A percentile compares a stretch with the other conserved stretches of the same genome.
Conservation (phyloP, 2,113 vertebrate genomes). For the Trinectes maculatus region DNA sequence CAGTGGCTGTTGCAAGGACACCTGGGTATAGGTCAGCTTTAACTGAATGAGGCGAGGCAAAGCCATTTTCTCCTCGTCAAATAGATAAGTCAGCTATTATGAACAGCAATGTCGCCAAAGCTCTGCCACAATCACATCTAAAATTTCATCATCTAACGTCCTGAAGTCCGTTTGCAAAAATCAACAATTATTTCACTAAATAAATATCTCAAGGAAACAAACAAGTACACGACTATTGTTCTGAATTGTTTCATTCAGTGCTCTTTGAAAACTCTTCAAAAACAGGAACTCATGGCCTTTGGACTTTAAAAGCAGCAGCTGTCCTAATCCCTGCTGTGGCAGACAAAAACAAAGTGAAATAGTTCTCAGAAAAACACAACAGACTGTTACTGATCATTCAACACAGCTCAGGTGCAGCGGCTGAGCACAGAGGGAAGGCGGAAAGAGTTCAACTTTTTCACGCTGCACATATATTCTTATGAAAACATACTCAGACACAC, state of each 20-base stretch:
- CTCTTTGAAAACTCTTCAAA: too few relatives aligned
- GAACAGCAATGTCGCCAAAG: slow-evolving; percentile 12
- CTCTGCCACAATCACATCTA: slow-evolving; percentile 28
- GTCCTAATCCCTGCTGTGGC: neutral
- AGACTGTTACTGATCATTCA: too few relatives aligned
- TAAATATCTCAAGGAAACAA: neutral
- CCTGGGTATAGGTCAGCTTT: slow-evolving; percentile 46
- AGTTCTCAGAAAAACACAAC: neutral
- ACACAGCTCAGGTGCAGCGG: too few relatives aligned
- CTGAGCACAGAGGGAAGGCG: slow-evolving; percentile 5
- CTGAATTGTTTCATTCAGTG: too few relatives aligned
- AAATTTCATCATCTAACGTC: slow-evolving; percentile 25
- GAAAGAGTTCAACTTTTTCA: neutral
- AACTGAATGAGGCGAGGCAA: slow-evolving; percentile 45
- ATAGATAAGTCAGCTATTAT: slow-evolving; percentile 42
- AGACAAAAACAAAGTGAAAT: neutral
- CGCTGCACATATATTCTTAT: neutral
- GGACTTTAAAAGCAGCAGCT: neutral
- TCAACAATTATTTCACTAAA: neutral
- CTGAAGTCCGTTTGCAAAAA: slow-evolving; percentile 29
- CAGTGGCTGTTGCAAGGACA: slow-evolving; percentile 40
- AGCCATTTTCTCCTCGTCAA: slow-evolving; percentile 21
- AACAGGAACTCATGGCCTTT: neutral
- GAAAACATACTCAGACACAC: neutral
- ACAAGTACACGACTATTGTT: neutral